Evolutionary conservation across 2,888 invertebrate genomes (phyloP), one percentile per base, ranked within the genome.

Genomic region (Bellardia bayeri): DNA sequence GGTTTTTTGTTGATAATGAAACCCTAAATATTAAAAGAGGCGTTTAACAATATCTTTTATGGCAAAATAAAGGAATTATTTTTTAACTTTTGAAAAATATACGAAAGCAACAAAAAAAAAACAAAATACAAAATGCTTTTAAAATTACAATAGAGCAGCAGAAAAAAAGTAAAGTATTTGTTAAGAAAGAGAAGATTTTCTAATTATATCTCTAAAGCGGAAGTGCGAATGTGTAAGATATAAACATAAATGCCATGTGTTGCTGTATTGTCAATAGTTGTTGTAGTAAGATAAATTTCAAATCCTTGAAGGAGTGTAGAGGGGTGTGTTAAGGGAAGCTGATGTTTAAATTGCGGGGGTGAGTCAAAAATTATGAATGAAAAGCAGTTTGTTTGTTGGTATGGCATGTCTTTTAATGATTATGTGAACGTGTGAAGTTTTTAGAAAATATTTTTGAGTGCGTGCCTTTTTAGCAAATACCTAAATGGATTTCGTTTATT

Each of bases 391-490:
- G 45, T 64, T 37, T 37, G 37, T 37, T 37, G 37, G 37, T 37
- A 5, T 56, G 7, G 49, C 37, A 11, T 37, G 74, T 11, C 42
- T 3, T 84, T 85, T 82, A 79, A 82, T 82, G 87, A 79, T 82
- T 85, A 71, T 82, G 58, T 42, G 71, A 82, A 85, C 87, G 87
- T 87, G 87, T 71, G 56, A 85, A 85, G 79, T 85, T 78, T 82
- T 71, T 82, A 33, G 79, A 72, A 87, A 82, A 82, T 85, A 75
- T 78, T 82, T 75, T 85, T 58, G 51, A 85, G 85, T 82, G 85
- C 87, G 87, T 87, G 87, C 87, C 82, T 79, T 81, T 87, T 87
- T 76, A 69, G 30, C 64, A 87, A 87, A 85, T 85, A 82, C 82
- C 82, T 79, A 87, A 87, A 85, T 82, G 87, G 78, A 64, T 85